phyloP scores from a whole-genome alignment of 2,797 vertebrate species.

The Bothrops alternatus region DNA sequence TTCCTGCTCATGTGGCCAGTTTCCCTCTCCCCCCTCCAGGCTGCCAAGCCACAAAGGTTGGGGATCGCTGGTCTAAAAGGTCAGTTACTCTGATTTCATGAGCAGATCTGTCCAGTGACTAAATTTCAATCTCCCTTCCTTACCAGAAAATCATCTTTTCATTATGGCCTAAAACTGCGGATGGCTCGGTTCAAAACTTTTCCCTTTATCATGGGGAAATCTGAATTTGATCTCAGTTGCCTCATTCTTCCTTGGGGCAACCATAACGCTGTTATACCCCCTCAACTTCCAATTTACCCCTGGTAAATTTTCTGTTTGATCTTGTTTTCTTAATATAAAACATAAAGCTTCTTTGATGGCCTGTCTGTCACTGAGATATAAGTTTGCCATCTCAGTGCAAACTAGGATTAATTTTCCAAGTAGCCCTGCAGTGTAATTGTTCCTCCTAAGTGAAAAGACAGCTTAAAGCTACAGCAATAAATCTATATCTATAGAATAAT shows the following conservation, averaged over 20 bases:
- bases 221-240: background rate
- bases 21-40: background rate
- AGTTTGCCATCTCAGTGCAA: background rate
- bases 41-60: background rate
- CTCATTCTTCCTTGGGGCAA: background rate
- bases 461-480: conserved; percentile 57
- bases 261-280: background rate
- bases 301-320: background rate
- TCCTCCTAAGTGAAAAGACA: conserved; percentile 51
- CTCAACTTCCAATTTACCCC: background rate
- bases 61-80: background rate
- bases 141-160: background rate
- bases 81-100: background rate
- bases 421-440: background rate
- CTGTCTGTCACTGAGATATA: background rate
- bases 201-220: background rate
- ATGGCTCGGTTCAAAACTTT: background rate
- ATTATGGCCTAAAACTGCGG: background rate
- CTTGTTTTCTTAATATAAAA: background rate
- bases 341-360: background rate
- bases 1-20: background rate
- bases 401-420: background rate
- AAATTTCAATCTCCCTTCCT: background rate
- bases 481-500: conserved; percentile 37
- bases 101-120: background rate